Base-by-base conservation (phyloP, 2,797 vertebrate genomes). In the Sebastes matsubarae region DNA sequence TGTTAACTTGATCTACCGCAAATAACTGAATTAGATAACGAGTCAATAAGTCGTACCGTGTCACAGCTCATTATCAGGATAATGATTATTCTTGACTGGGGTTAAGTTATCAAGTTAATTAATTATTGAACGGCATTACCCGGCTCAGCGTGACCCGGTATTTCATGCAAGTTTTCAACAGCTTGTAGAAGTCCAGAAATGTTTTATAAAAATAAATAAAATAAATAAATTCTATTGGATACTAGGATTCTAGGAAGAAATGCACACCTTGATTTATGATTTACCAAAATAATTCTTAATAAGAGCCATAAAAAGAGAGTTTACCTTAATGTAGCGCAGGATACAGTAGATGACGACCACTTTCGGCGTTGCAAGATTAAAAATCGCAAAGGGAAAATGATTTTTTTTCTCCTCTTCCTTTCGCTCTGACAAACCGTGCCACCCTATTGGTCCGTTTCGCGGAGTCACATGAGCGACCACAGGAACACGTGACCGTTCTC, bases 401-500 rank as follows among this genome's bases (percentile, higher is more conserved):
- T 90, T 87, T 88, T 87, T 89, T 87, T 81, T 32, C 60, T 61
- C 87, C 70, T 72, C 83, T 90, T 86, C 79, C 79, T 93, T 93
- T 94, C 46, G 91, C 89, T 94, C 90, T 92, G 66, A 94, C 91
- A 82, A 93, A 93, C 92, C 75, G 89, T 63, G 85, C 91, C 94
- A 79, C 93, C 94, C 92, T 91, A 98, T 97, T 98, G 97, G 97
- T 94, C 94, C 84, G 65, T 87, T 22, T 82, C 85, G 88, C 76
- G 69, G 63, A 90, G 94, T 96, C 97, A 97, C 96, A 87, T 98
- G 97, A 96, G 93, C 84, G 2, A 58, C 93, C 88, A 85, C 85
- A 82, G 87, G 90, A 84, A 87, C 97, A 97, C 88, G 96, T 97
- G 97, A 98, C 93, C 82, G 38, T 91, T 94, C 94, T 96, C 64